Percentiles rank a stretch among this genome's conserved stretches.
Conservation (phyloP, 1,140 invertebrate species). For the Nasonia giraulti region DNA sequence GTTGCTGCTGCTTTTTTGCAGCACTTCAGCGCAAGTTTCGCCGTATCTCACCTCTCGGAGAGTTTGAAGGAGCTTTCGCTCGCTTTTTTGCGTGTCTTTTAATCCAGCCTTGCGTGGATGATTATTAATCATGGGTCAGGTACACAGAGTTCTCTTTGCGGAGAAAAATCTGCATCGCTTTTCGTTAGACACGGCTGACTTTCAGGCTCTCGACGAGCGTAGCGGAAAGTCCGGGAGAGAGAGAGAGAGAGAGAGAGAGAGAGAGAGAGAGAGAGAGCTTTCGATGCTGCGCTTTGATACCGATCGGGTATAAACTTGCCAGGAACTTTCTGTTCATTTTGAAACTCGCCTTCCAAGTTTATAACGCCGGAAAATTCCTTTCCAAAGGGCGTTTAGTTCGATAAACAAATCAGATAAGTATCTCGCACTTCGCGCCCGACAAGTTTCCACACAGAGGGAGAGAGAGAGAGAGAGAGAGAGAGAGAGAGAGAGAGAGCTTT, state of each 20-base stretch:
- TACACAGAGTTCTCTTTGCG: no score
- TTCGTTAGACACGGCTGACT: background rate
- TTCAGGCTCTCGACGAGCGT: background rate
- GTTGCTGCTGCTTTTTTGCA: slow-evolving; percentile 40
- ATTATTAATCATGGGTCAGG: background rate
- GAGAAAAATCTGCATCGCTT: background rate
- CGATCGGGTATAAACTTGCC: slow-evolving; percentile 6
- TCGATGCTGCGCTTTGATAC: slow-evolving; percentile 37
- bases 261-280: no score
- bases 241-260: background rate
- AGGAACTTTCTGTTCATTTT: slow-evolving; percentile 41
- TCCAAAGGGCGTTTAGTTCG: slow-evolving; percentile 44
- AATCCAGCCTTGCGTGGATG: background rate
- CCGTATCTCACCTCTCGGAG: background rate
- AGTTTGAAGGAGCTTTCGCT: background rate
- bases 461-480: no score
- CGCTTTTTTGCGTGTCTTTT: no score
- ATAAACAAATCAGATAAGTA: slow-evolving; percentile 44
- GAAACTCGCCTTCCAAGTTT: slow-evolving; percentile 37
- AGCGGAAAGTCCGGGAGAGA: background rate
- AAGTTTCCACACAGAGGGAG: slow-evolving; percentile 22
- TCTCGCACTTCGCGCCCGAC: background rate
- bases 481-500: background rate
- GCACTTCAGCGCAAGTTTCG: background rate
- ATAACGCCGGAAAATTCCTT: slow-evolving; percentile 41